A percentile compares a stretch with the other conserved stretches of the same genome.
Conservation (phyloP, 1,140 invertebrate genomes). For the Palaemon carinicauda region DNA sequence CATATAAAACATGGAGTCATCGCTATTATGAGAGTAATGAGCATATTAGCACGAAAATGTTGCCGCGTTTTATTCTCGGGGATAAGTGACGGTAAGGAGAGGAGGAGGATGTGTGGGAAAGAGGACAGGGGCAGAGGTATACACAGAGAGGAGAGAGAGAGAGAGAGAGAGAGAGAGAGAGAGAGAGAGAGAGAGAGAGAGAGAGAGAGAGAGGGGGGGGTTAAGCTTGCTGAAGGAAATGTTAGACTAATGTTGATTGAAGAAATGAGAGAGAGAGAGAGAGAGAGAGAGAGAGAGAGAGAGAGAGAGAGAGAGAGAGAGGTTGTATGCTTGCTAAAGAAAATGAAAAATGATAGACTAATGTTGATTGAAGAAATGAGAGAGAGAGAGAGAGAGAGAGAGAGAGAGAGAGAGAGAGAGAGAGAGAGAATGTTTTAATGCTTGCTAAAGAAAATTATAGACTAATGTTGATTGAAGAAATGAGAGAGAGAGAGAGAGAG, state of each 20-base stretch:
- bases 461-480: too few species aligned
- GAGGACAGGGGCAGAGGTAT: too few species aligned
- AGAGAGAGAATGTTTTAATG: neutral
- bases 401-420: too few species aligned
- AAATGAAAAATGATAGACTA: neutral
- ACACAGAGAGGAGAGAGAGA: neutral
- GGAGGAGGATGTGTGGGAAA: too few species aligned
- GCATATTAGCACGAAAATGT: conserved; percentile 50
- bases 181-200: neutral
- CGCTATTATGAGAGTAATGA: conserved; percentile 54
- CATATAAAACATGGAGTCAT: conserved; percentile 56
- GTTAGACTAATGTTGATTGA: neutral
- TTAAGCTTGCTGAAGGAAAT: too few species aligned
- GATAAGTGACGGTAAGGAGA: neutral
- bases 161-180: neutral
- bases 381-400: too few species aligned
- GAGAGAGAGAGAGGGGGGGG: neutral
- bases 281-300: neutral
- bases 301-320: neutral
- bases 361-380: neutral
- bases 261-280: neutral
- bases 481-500: neutral
- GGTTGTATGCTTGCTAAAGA: neutral
- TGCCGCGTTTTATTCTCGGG: conserved; percentile 45
- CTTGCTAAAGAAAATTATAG: neutral